Base-by-base conservation (phyloP, 2,113 vertebrate species). In the Nasalis larvatus region DNA sequence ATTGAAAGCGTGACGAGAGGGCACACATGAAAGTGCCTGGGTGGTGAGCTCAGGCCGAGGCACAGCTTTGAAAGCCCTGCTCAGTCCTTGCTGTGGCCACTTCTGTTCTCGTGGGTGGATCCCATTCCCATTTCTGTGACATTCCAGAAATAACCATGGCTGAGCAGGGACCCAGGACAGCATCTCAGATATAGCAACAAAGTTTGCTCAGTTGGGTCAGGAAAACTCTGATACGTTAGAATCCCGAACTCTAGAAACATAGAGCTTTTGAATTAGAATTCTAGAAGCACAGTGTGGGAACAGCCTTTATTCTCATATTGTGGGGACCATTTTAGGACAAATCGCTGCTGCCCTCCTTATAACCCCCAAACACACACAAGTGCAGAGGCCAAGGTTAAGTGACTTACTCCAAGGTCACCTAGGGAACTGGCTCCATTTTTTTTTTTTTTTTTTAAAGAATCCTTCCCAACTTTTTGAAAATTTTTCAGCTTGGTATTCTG, bases 1-100 rank as follows among this genome's bases (percentile, higher is more conserved):
- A 96, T 93, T 80, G 97, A 95, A 97, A 98, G 85, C 92, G 86
- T 71, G 89, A 91, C 21, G 92, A 60, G 81, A 97, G 95, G 73
- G 87, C 63, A 10, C n/a, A 45, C 47, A 68, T 94, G 93, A 49
- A 86, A 89, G 91, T 52, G 80, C 95, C 89, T 4, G 3, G 25
- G 49, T 63, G 63, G 30, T 45, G 77, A 74, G 32, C 60, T 47
- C 73, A 86, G 94, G 81, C 66, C 4, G 25, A 54, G 32, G 32
- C 68, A 20, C 52, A 37, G 74, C 58, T 27, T 37, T 4, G 30
- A 89, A 58, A 92, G 80, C 35, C 20, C 2, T 2, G 37, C 32
- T 9, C 60, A 27, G 74, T n/a, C 60, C n/a, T 73, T 2, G 0
- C 86, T 68, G 12, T 45, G 87, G 76, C 49, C 7, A 8, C 80